Evolutionary conservation across 2,888 invertebrate species (phyloP).

Genomic region (Rhagonycha lutea): DNA sequence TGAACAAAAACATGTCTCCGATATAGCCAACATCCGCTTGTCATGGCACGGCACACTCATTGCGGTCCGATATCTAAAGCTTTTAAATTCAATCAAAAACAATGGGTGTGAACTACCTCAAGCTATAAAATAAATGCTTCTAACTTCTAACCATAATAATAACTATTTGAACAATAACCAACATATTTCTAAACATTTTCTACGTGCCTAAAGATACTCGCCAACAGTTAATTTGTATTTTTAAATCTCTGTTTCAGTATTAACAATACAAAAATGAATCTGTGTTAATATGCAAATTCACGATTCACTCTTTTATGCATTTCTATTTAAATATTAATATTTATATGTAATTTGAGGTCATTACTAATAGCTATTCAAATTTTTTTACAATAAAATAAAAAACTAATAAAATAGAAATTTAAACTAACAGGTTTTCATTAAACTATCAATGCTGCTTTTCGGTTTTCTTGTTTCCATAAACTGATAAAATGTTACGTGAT

Average conservation of each 20-base stretch:
- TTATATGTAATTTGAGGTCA: neutral
- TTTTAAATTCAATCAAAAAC: neutral
- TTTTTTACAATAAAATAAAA: neutral
- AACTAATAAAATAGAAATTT: neutral
- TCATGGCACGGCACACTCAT: conserved; percentile 11
- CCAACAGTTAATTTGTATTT: neutral
- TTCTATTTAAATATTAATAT: neutral
- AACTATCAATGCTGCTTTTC: neutral
- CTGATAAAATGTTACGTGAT: neutral
- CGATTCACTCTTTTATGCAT: neutral
- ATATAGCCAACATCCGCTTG: conserved; percentile 20
- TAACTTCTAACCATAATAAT: neutral
- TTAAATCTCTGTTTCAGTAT: neutral
- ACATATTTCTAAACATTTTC: neutral
- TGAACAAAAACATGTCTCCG: conserved; percentile 22
- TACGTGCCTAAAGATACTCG: neutral
- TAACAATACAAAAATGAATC: neutral
- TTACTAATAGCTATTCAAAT: neutral
- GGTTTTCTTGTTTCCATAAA: neutral
- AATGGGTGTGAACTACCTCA: conserved; percentile 15
- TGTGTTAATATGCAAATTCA: neutral
- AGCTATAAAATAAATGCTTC: conserved; percentile 7
- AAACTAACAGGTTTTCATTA: neutral
- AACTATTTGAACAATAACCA: neutral
- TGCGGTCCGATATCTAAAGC: conserved; percentile 6